A percentile compares a stretch with the other conserved stretches of the same genome.
These are phyloP conservation scores for Luperina testacea DNA, from an alignment of 2,888 invertebrate species.

Conservation along the genomic window DNA sequence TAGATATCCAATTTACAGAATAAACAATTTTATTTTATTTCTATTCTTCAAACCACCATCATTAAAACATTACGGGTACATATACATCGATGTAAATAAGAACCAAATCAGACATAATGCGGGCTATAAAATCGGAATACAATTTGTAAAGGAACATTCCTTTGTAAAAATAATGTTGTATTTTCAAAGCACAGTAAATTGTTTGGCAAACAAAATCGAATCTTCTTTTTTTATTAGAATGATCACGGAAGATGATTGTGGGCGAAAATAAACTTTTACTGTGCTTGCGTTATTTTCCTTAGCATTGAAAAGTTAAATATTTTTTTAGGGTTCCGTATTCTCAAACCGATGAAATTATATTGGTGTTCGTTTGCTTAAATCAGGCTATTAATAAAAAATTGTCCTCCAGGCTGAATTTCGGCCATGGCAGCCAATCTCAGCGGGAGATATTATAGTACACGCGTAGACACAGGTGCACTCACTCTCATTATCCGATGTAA, in stretches of 20 bases:
- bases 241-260: slow-evolving; percentile 19
- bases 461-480: no score
- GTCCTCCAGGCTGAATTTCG: neutral
- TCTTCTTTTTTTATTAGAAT: slow-evolving; percentile 35
- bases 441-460: no score
- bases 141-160: slow-evolving; percentile 25
- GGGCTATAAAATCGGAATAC: slow-evolving; percentile 32
- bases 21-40: no score
- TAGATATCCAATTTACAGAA: no score
- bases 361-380: neutral
- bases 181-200: slow-evolving; percentile 43
- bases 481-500: no score
- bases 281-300: neutral
- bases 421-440: no score
- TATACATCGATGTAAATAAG: slow-evolving; percentile 36
- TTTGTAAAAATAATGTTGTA: slow-evolving; percentile 36
- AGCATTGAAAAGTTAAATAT: neutral
- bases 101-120: slow-evolving; percentile 24
- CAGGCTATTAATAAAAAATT: neutral
- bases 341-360: neutral
- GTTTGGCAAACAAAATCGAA: slow-evolving; percentile 39
- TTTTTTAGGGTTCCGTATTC: neutral
- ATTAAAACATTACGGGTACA: neutral
- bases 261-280: slow-evolving; percentile 6
- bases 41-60: neutral